phyloP scores from a whole-genome alignment of 1,140 invertebrate species.

The Eufriesea mexicana region DNA sequence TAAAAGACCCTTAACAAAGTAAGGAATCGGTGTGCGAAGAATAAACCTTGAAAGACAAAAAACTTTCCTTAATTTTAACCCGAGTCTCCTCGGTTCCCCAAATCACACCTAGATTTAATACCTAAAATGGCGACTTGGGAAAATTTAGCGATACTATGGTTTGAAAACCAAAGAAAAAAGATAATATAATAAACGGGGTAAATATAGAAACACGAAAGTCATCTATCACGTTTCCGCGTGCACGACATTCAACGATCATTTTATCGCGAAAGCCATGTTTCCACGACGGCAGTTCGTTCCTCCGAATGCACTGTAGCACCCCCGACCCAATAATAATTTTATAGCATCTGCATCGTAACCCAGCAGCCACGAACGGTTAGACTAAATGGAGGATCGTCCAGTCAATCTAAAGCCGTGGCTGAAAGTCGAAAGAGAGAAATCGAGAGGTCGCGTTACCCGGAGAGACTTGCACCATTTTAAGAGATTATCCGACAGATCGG shows the following conservation, averaged over 20 bases:
- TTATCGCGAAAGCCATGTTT: neutral
- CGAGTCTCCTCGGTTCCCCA: too few relatives aligned
- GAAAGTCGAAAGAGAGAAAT: constrained; percentile 39
- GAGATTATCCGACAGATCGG: constrained; percentile 54
- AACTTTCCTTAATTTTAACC: too few relatives aligned
- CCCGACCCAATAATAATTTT: neutral
- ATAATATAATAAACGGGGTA: too few relatives aligned
- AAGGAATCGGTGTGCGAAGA: too few relatives aligned
- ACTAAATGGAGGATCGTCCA: neutral
- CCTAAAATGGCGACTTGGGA: too few relatives aligned
- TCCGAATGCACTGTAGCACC: neutral
- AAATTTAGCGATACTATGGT: too few relatives aligned
- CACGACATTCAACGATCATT: neutral
- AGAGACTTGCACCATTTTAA: constrained; percentile 45
- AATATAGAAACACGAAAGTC: neutral
- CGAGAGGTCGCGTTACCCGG: constrained; percentile 19
- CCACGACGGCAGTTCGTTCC: neutral
- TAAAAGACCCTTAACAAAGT: too few relatives aligned
- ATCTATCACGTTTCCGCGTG: neutral
- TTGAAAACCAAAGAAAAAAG: too few relatives aligned
- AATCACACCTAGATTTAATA: too few relatives aligned
- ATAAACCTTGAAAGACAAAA: too few relatives aligned
- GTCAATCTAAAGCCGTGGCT: neutral
- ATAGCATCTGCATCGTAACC: neutral
- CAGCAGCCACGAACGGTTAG: neutral